Base-by-base conservation (phyloP, 2,888 invertebrate genomes). In the Cybosia mesomella region DNA sequence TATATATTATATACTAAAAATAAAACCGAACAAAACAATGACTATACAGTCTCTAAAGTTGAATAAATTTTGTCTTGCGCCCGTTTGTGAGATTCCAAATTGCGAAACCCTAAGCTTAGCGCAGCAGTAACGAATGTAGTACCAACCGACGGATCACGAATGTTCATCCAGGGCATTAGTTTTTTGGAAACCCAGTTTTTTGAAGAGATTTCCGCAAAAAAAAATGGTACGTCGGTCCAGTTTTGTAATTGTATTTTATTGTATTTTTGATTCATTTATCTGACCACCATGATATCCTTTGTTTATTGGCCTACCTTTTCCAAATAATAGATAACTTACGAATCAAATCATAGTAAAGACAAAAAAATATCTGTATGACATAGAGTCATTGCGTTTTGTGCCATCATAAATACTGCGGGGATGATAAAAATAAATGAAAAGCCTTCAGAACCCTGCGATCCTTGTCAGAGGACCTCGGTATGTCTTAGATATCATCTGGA, bases 381-480 rank as follows among this genome's bases (percentile, higher is more conserved):
- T 24, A 69, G 21, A 28, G 24, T 57, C 71, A 70, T 75, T 68
- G 73, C 77, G 71, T 82, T 83, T 80, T 81, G 75, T 73, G 74
- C 73, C 72, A 67, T 73, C 79, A 69, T 73, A 80, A 81, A 84
- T 83, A 80, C 75, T 77, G 73, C 66, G 73, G 67, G 73, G 71
- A 71, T 75, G 75, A 78, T 78, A 76, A 82, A 83, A 82, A 81
- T 81, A 80, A 75, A 79, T 81, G 80, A 75, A 77, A 72, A 71
- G 55, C 72, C 57, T 57, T 70, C 66, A 65, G 36, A 67, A 53
- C 60, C 65, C 57, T 64, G 36, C 58, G 71, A 74, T 71, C 70
- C 82, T 72, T 72, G 77, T 83, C 82, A 82, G 78, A 81, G 76
- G 67, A 74, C 74, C 67, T 70, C 70, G 77, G 79, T 71, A 82